phyloP scores from a whole-genome alignment of 2,888 invertebrate species.

The Drosophila mayaguana region DNA sequence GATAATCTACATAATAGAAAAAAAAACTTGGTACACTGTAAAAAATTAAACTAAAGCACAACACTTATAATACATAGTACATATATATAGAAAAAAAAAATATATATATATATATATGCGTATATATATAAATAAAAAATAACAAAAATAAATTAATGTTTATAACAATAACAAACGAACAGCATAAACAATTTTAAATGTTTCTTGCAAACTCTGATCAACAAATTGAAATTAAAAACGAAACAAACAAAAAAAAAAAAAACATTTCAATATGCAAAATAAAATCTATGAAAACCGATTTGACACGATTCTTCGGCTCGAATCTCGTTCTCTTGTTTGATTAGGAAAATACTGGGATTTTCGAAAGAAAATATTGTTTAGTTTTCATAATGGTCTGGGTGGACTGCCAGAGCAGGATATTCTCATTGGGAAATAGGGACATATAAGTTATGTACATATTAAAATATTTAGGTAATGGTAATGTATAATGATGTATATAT shows the following conservation, averaged over 20 bases:
- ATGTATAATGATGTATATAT: no score
- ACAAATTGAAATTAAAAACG: slow-evolving; percentile 48
- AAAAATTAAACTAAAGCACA: slow-evolving; percentile 44
- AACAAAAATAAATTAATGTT: slow-evolving; percentile 71
- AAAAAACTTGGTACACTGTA: slow-evolving; percentile 73
- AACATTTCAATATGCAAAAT: slow-evolving; percentile 52
- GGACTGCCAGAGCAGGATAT: no score
- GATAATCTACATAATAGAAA: slow-evolving; percentile 61
- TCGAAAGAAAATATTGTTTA: background rate
- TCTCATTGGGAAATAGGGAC: no score
- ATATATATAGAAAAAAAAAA: slow-evolving; percentile 45
- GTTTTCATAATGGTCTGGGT: background rate
- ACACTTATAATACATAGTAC: slow-evolving; percentile 52
- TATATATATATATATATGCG: slow-evolving; percentile 40
- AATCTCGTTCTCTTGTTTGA: background rate
- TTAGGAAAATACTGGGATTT: background rate
- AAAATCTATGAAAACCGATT: slow-evolving; percentile 62
- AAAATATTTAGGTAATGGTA: background rate
- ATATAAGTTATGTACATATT: no score
- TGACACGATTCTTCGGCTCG: slow-evolving; percentile 24
- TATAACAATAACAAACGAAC: slow-evolving; percentile 61
- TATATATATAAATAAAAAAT: slow-evolving; percentile 63
- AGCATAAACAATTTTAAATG: slow-evolving; percentile 74
- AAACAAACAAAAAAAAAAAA: background rate
- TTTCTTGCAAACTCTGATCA: slow-evolving; percentile 51